Evolutionary conservation across 2,888 invertebrate genomes (phyloP).

Genomic region (Rapana venosa): DNA sequence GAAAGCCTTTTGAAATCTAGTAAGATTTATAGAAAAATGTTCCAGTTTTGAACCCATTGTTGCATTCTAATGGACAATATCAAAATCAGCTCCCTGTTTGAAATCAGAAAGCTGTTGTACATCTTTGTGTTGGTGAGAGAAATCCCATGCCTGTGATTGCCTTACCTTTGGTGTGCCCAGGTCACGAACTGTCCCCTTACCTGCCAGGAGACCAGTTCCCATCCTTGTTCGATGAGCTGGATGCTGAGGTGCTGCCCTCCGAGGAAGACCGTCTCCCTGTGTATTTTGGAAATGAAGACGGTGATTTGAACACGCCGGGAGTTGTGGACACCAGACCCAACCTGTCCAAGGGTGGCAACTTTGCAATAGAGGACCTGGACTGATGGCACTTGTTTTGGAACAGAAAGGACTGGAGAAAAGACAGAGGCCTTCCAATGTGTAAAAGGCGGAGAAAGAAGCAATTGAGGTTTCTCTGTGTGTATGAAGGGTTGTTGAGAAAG

Average conservation of each 20-base stretch:
- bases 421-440: neutral
- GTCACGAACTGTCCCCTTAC: slow-evolving; percentile 46
- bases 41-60: no score
- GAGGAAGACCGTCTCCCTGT: neutral
- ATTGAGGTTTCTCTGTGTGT: neutral
- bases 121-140: no score
- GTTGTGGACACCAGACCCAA: neutral
- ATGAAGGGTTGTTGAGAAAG: neutral
- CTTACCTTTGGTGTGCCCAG: neutral
- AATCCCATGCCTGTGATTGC: no score
- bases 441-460: neutral
- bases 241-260: neutral
- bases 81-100: no score
- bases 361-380: slow-evolving; percentile 2
- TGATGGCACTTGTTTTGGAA: neutral
- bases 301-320: neutral
- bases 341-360: neutral
- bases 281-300: neutral
- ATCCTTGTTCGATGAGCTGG: slow-evolving; percentile 42
- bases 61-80: no score
- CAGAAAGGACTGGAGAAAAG: neutral
- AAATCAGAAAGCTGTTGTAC: no score
- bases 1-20: no score
- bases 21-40: no score
- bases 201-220: slow-evolving; percentile 44